Conservation (phyloP, 2,888 invertebrate species). For the Stictocephala bisonia region DNA sequence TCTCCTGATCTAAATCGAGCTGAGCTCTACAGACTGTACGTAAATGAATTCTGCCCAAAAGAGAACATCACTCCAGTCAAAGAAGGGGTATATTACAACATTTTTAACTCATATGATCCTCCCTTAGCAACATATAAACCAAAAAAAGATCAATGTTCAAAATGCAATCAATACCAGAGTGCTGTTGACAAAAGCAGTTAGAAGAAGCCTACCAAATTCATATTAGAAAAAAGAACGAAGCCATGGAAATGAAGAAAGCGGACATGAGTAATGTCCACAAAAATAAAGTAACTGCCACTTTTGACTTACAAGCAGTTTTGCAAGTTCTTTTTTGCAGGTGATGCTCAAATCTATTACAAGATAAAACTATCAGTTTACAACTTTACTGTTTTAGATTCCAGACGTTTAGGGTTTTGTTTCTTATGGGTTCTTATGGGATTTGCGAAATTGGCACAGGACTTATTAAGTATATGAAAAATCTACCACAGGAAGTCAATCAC, state of each 20-base stretch:
- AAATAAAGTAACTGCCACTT: conserved; percentile 36
- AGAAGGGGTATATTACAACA: conserved; percentile 32
- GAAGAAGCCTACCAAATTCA: conserved; percentile 45
- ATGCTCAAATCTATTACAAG: conserved; percentile 31
- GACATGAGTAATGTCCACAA: conserved; percentile 9
- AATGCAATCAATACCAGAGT: conserved; percentile 46
- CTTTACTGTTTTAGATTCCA: conserved; percentile 29
- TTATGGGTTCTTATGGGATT: conserved; percentile 30
- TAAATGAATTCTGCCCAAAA: conserved; percentile 36
- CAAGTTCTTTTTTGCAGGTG: conserved; percentile 15
- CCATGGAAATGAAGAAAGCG: conserved; percentile 47
- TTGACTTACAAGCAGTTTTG: conserved; percentile 51
- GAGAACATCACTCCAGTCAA: conserved; percentile 50
- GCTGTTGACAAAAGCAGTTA: conserved; percentile 44
- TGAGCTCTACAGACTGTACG: conserved; percentile 28
- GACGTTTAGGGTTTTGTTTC: conserved; percentile 14
- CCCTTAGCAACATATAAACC: conserved; percentile 46
- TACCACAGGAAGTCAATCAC: conserved; percentile 26
- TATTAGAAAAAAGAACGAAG: conserved; percentile 35
- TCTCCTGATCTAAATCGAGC: conserved; percentile 41
- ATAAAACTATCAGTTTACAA: conserved; percentile 27
- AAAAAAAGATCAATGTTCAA: conserved; percentile 51
- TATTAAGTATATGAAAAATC: conserved; percentile 31
- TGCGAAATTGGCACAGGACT: conserved; percentile 31
- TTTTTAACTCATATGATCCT: conserved; percentile 48